Percentiles rank a stretch among this genome's conserved stretches.
Evolutionary conservation across 2,888 invertebrate species (phyloP).

Genomic region (Scrobipalpa atriplicella): DNA sequence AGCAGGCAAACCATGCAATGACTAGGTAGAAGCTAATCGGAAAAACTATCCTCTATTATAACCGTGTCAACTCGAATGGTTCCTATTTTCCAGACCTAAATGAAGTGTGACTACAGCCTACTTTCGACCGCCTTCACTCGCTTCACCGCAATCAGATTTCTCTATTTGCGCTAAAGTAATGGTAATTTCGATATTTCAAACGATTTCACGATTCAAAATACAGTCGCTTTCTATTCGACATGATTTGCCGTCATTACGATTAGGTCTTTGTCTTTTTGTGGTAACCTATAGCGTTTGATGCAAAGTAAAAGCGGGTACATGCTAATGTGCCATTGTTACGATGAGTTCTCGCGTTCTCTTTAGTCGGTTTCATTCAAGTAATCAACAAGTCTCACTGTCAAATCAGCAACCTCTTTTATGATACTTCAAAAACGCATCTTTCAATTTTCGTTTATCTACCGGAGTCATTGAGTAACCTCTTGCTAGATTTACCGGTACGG

Average conservation of each 20-base stretch:
- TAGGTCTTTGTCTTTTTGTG: slow-evolving; percentile 51
- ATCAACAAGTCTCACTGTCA: background rate
- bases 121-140: slow-evolving; percentile 20
- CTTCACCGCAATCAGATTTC: slow-evolving; percentile 40
- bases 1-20: too few species aligned
- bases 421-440: too few species aligned
- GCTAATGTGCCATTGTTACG: slow-evolving; percentile 65
- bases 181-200: slow-evolving; percentile 42
- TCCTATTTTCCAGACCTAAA: slow-evolving; percentile 23
- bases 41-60: background rate
- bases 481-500: too few species aligned
- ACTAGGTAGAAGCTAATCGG: too few species aligned
- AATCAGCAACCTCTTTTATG: too few species aligned
- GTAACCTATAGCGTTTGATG: slow-evolving; percentile 54
- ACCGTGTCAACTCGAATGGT: slow-evolving; percentile 9
- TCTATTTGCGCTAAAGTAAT: slow-evolving; percentile 46
- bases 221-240: slow-evolving; percentile 59
- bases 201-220: slow-evolving; percentile 44
- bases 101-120: slow-evolving; percentile 24
- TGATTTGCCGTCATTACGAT: slow-evolving; percentile 57
- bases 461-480: too few species aligned
- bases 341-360: slow-evolving; percentile 42
- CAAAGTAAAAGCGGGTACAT: slow-evolving; percentile 68
- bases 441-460: too few species aligned
- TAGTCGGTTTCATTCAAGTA: background rate